Conservation (phyloP, 1,140 invertebrate genomes). For the Drosophila albomicans region DNA sequence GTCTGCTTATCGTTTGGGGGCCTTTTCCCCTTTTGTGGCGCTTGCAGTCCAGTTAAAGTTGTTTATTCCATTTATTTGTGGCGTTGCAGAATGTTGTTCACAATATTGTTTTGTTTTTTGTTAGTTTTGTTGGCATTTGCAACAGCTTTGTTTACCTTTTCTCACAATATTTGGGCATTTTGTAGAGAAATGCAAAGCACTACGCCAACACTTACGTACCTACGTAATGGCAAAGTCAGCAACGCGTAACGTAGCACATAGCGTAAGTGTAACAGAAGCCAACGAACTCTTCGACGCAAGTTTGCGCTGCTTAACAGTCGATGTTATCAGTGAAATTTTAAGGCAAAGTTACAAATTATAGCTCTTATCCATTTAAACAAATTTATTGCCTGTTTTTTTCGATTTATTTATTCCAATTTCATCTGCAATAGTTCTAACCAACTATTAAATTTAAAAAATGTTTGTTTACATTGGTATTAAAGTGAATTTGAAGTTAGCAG, state of each 20-base stretch:
- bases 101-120: slow-evolving; percentile 3
- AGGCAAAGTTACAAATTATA: too few relatives aligned
- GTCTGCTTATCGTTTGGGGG: slow-evolving; percentile 9
- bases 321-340: neutral
- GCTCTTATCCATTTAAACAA: too few relatives aligned
- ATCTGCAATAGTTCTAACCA: too few relatives aligned
- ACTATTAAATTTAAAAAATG: too few relatives aligned
- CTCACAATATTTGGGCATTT: slow-evolving; percentile 55
- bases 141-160: slow-evolving; percentile 52
- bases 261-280: slow-evolving; percentile 9
- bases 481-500: too few relatives aligned
- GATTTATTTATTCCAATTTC: too few relatives aligned
- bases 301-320: neutral
- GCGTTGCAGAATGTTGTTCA: neutral
- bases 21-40: neutral
- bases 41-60: neutral
- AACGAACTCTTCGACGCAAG: slow-evolving; percentile 14
- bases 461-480: too few relatives aligned
- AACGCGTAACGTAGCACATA: slow-evolving; percentile 29
- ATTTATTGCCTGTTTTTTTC: neutral
- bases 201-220: slow-evolving; percentile 42
- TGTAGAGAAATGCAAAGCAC: slow-evolving; percentile 52
- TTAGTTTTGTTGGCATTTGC: slow-evolving; percentile 13
- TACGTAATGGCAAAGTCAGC: slow-evolving; percentile 41
- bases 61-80: neutral